Conservation (phyloP, 2,113 vertebrate genomes). For the Cephalophus harveyi region DNA sequence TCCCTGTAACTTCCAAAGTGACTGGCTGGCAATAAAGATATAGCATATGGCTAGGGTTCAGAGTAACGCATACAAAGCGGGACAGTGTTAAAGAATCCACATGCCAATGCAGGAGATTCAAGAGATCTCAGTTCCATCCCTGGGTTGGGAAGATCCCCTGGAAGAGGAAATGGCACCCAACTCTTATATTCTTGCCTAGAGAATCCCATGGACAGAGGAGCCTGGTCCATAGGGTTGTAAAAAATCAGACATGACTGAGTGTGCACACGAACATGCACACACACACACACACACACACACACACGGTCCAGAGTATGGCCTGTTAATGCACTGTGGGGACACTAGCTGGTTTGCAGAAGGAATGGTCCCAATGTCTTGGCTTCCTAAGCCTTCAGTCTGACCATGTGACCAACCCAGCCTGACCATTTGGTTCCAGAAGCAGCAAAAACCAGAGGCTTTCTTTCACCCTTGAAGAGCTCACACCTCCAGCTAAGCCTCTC, state of each 20-base stretch:
- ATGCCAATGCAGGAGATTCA: neutral
- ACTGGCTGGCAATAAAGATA: neutral
- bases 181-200: no score
- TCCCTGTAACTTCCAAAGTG: neutral
- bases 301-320: neutral
- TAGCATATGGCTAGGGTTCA: neutral
- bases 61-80: neutral
- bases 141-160: neutral
- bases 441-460: neutral
- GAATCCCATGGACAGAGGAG: no score
- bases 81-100: neutral
- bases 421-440: neutral
- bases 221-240: neutral
- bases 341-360: neutral
- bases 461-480: neutral
- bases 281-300: neutral
- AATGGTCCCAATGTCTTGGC: neutral
- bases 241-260: neutral
- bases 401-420: neutral
- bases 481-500: neutral
- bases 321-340: neutral
- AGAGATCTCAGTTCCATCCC: neutral
- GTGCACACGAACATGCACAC: fast-evolving
- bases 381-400: neutral
- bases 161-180: neutral